Evolutionary conservation across 2,113 vertebrate species (phyloP).

Genomic region (Dipodomys stephensi): DNA sequence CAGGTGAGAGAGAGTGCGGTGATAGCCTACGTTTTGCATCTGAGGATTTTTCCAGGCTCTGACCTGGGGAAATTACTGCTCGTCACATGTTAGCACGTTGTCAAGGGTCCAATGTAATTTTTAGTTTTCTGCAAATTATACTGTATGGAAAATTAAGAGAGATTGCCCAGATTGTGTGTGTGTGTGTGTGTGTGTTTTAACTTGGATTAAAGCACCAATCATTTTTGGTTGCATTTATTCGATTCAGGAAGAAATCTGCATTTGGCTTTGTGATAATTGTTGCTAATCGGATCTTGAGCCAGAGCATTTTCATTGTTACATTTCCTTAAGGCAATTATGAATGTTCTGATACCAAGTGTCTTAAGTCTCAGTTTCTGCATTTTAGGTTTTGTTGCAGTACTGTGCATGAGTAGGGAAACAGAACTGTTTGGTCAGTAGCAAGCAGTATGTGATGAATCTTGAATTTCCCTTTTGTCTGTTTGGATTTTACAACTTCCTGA

Average conservation of each 20-base stretch:
- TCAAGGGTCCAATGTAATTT: not conserved
- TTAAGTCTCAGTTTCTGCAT: conserved; percentile 40
- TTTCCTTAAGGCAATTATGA: not conserved
- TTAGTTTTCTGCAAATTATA: conserved; percentile 3
- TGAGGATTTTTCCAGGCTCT: not conserved
- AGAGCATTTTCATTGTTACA: conserved; percentile 54
- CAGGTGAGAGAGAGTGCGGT: conserved; percentile 83
- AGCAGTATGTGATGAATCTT: conserved; percentile 52
- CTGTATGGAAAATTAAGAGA: conserved; percentile 6
- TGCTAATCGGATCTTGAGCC: conserved; percentile 47
- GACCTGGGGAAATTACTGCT: not conserved
- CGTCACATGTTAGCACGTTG: not conserved
- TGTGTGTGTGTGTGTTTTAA: not conserved
- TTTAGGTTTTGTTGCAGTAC: conserved; percentile 57
- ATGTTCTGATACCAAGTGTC: conserved; percentile 25
- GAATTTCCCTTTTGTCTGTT: conserved; percentile 63
- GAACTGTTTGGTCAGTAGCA: conserved; percentile 32
- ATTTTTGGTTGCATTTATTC: not conserved
- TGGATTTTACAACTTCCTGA: conserved; percentile 76
- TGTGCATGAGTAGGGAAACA: rapidly evolving
- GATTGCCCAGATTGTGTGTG: not conserved
- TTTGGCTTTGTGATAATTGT: not conserved
- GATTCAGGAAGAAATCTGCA: not conserved
- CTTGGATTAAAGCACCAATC: not conserved
- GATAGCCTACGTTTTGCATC: conserved; percentile 35